Base-by-base conservation (phyloP, 2,888 invertebrate genomes). In the Xylota segnis region DNA sequence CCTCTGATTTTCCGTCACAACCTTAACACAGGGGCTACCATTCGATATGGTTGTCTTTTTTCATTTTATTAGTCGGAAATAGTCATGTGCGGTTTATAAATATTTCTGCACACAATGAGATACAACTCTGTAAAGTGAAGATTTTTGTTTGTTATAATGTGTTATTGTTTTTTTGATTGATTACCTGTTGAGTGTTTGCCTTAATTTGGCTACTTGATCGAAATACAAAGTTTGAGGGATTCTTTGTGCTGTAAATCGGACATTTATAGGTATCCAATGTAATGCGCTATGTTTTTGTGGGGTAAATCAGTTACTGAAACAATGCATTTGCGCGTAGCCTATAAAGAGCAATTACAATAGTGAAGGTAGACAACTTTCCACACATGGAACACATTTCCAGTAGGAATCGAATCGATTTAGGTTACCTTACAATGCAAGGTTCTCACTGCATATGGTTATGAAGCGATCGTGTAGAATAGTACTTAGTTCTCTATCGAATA, bases 361-460 rank as follows among this genome's bases (percentile, higher is more conserved):
- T 63, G 45, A 63, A 74, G 63, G 74, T 5, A 6, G 34, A 45
- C 74, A 45, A 34, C 63, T 43, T 63, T 43, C 43, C 43, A 43
- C 6, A 54, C 32, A 54, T 18, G 43, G 43, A 43, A 32, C 7
- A 61, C n/a, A 40, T 27, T 61, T 50, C 37, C 40, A 59, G 37
- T 59, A n/a, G 16, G 6, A 59, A 70, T 61, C 61, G 61, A 61
- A 16, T 43, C 7, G 12, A 40, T 50, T 61, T 52, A 27, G 27
- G 40, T 37, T 61, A 37, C 1, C 14, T 32, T 61, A 27, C 9
- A 72, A 50, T 14, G 43, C 47, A 61, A 52, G 61, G 40, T 32
- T 12, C 29, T 52, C 0, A 32, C 29, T 52, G 12, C n/a, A 16
- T 23, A 23, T 37, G n/a, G 14, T 56, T 18, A 32, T 37, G 27